A percentile compares a stretch with the other conserved stretches of the same genome.
Conservation (phyloP, 2,888 invertebrate genomes). For the Cheilosia impressa region DNA sequence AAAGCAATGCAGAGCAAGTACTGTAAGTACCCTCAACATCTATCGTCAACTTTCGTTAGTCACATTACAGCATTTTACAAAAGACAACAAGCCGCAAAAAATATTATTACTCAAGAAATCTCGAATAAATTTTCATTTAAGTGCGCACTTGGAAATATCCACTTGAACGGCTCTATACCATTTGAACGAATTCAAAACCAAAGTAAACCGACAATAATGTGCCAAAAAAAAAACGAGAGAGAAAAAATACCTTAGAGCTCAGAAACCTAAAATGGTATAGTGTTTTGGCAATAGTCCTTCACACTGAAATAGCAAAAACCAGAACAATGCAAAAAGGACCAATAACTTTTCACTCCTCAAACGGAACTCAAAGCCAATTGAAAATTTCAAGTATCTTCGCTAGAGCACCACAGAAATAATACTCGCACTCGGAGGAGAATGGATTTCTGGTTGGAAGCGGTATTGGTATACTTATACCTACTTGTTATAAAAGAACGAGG, state of each 20-base stretch:
- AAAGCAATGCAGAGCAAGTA: background rate
- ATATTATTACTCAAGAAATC: constrained; percentile 65
- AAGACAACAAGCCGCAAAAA: constrained; percentile 33
- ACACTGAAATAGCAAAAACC: constrained; percentile 44
- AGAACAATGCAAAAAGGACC: constrained; percentile 64
- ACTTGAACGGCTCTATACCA: constrained; percentile 52
- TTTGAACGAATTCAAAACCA: constrained; percentile 51
- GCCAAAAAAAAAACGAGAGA: constrained; percentile 24
- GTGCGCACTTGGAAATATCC: constrained; percentile 55
- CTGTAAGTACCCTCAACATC: constrained; percentile 1
- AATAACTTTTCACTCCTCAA: constrained; percentile 65
- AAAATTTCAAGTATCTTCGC: constrained; percentile 66
- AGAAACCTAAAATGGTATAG: constrained; percentile 37
- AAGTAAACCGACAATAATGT: constrained; percentile 52
- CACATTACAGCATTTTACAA: constrained; percentile 45
- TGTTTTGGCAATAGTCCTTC: constrained; percentile 71
- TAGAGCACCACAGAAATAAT: constrained; percentile 54
- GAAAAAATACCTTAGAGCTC: background rate
- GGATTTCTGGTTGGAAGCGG: constrained; percentile 38
- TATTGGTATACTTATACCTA: background rate
- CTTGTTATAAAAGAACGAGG: constrained; percentile 8
- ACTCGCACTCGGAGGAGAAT: constrained; percentile 48
- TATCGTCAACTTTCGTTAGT: constrained; percentile 35
- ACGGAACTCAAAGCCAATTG: constrained; percentile 67
- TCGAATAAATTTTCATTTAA: constrained; percentile 67